Evolutionary conservation across 2,888 invertebrate genomes (phyloP).

Genomic region (Hemistola chrysoprasaria): DNA sequence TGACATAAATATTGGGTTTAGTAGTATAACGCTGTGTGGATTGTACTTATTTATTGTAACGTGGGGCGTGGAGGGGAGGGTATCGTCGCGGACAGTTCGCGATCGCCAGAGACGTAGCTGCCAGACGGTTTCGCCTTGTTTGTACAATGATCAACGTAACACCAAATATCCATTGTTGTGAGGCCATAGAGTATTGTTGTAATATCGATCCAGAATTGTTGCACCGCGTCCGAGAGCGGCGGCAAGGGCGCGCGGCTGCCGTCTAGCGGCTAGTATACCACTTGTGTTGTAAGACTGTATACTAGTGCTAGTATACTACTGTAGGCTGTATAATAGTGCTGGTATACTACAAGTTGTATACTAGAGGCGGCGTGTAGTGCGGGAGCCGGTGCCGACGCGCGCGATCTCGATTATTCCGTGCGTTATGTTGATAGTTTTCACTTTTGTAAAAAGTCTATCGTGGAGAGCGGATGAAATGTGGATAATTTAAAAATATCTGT

Average conservation of each 20-base stretch:
- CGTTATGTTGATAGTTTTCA: constrained; percentile 81
- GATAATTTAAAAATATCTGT: constrained; percentile 82
- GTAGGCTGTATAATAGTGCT: too few species aligned
- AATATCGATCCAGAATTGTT: constrained; percentile 27
- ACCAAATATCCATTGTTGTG: constrained; percentile 44
- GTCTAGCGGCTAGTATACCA: constrained; percentile 2
- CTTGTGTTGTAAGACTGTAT: too few species aligned
- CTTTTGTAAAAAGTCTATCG: constrained; percentile 83
- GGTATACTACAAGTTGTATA: too few species aligned
- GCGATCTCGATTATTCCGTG: constrained; percentile 74
- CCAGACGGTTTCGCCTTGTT: constrained; percentile 43
- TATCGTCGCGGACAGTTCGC: constrained; percentile 3
- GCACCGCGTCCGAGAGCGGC: constrained; percentile 23
- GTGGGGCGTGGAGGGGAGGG: constrained; percentile 22
- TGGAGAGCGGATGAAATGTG: constrained; percentile 75
- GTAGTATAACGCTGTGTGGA: constrained; percentile 50
- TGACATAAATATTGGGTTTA: constrained; percentile 56
- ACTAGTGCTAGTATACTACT: too few species aligned
- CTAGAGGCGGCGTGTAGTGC: constrained; percentile 19
- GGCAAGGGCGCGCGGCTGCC: constrained; percentile 30
- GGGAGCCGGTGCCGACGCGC: constrained; percentile 32
- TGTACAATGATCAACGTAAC: constrained; percentile 38
- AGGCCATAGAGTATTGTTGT: constrained; percentile 46
- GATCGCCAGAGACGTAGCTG: constrained; percentile 40
- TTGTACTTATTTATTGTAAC: constrained; percentile 67